These are phyloP conservation scores for Conistra vaccinii DNA, from an alignment of 2,888 invertebrate species.

Conservation along the genomic window DNA sequence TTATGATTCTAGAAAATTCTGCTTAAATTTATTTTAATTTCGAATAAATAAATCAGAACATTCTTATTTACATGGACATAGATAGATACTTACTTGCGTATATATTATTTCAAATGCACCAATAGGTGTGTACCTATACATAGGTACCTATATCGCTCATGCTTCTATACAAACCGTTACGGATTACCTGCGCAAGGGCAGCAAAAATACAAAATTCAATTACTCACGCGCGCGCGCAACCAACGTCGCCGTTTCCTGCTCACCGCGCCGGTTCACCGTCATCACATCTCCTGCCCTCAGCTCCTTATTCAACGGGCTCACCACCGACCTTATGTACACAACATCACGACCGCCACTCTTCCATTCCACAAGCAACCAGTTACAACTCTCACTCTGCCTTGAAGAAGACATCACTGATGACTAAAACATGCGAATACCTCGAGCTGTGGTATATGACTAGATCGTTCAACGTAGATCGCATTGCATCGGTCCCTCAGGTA, in stretches of 20 bases:
- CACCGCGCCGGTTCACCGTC: constrained; percentile 69
- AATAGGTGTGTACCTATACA: too few relatives aligned
- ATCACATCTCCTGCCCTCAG: constrained; percentile 69
- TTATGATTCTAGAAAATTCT: constrained; percentile 10
- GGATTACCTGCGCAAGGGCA: constrained; percentile 35
- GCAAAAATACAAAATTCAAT: constrained; percentile 23
- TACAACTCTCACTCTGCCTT: constrained; percentile 6
- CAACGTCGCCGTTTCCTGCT: constrained; percentile 70
- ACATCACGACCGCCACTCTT: constrained; percentile 72
- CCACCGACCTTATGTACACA: constrained; percentile 70
- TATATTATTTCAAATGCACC: not conserved
- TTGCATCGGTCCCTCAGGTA: constrained; percentile 80
- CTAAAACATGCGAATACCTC: constrained; percentile 41
- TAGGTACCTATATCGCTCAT: too few relatives aligned
- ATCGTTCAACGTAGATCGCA: constrained; percentile 51
- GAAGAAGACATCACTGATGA: constrained; percentile 54
- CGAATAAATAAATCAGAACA: not conserved
- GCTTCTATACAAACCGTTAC: constrained; percentile 23
- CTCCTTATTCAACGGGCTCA: constrained; percentile 65
- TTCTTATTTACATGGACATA: not conserved
- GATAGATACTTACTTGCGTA: too few relatives aligned
- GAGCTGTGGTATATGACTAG: constrained; percentile 55
- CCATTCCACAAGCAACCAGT: constrained; percentile 82
- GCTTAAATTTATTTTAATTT: not conserved
- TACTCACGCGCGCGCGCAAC: constrained; percentile 76